phyloP scores from a whole-genome alignment of 2,888 invertebrate genomes.

The Drosophila paramelanica region DNA sequence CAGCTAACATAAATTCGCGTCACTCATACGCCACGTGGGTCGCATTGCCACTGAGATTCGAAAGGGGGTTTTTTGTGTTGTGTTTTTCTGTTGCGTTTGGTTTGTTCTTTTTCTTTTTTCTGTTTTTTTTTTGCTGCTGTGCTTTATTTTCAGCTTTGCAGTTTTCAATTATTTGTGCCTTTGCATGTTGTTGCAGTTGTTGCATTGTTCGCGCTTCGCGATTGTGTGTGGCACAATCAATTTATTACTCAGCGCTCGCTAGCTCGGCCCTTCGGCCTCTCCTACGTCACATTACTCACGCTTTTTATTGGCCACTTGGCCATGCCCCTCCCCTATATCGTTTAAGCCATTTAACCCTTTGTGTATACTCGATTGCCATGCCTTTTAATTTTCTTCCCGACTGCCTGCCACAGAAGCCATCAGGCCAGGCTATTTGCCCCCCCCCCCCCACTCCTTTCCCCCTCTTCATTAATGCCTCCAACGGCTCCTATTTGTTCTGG shows the following conservation, averaged over 20 bases:
- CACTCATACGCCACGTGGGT: conserved; percentile 80
- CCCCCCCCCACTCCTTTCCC: background rate
- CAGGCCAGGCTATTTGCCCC: conserved; percentile 23
- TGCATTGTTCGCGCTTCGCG: conserved; percentile 18
- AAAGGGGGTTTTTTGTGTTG: conserved; percentile 1
- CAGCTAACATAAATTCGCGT: conserved; percentile 79
- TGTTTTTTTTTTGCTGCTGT: background rate
- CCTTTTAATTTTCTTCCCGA: conserved; percentile 68
- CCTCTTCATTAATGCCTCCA: background rate
- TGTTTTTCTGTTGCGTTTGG: background rate
- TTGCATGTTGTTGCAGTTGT: conserved; percentile 21
- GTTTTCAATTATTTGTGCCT: conserved; percentile 31
- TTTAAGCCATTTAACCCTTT: conserved; percentile 77
- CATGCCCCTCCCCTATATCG: conserved; percentile 38
- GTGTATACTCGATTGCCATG: conserved; percentile 60
- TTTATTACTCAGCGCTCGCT: conserved; percentile 41
- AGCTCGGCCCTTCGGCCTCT: conserved; percentile 1
- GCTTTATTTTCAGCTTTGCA: conserved; percentile 3
- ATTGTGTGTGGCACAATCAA: conserved; percentile 47
- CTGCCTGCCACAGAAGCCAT: conserved; percentile 37
- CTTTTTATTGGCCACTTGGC: conserved; percentile 71
- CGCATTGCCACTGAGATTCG: conserved; percentile 57
- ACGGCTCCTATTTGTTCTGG: conserved; percentile 2
- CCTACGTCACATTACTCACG: conserved; percentile 67
- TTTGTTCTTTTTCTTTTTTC: background rate